Base-by-base conservation (phyloP, 2,797 vertebrate genomes). In the Hoplostethus atlanticus region DNA sequence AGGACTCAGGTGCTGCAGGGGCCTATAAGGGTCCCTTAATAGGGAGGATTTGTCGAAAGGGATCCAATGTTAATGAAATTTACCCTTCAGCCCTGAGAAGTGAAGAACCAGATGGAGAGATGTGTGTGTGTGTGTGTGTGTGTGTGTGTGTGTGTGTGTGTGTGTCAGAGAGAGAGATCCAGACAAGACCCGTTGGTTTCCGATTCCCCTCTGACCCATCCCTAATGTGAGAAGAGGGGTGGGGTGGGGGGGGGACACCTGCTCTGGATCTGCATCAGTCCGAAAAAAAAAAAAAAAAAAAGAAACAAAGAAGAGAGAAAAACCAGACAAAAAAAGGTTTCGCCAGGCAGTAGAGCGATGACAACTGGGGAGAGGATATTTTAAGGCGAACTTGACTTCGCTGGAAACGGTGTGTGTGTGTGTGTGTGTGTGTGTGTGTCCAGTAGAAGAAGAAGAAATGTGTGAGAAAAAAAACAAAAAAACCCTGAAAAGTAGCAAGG, bases 61-160 rank as follows among this genome's bases (percentile, higher is more conserved):
- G 58, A 4, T 71, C 67, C 16, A 56, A 25, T 31, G 12, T 44
- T 64, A 64, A 76, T 75, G 63, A 73, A 76, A 73, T 70, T 21
- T 42, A 40, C 58, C 47, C 13, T 65, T 54, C 63, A 65, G 40
- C 17, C 53, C 17, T n/a, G 9, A 47, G 47, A 63, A 76, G 65
- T 53, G 53, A 59, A 61, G 30, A 68, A 77, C 16, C 79, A 83
- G 79, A 84, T 84, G 79, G 71, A 64, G 7, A 21, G 6, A 67
- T 50, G 72, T 65, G 47, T 17, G 28, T 21, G 9, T 51, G 46
- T 51, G 46, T 12, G 46, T n/a, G 25, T 2, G 44, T 17, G 60
- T 50, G 72, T 65, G 47, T 17, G 28, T 21, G 9, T 51, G 46
- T 51, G 46, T 12, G 46, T n/a, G 25, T 2, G 44, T 17, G 60